Evolutionary conservation across 2,797 vertebrate species (phyloP), one percentile per base, ranked within the genome.

Genomic region (Cyclura pinguis): DNA sequence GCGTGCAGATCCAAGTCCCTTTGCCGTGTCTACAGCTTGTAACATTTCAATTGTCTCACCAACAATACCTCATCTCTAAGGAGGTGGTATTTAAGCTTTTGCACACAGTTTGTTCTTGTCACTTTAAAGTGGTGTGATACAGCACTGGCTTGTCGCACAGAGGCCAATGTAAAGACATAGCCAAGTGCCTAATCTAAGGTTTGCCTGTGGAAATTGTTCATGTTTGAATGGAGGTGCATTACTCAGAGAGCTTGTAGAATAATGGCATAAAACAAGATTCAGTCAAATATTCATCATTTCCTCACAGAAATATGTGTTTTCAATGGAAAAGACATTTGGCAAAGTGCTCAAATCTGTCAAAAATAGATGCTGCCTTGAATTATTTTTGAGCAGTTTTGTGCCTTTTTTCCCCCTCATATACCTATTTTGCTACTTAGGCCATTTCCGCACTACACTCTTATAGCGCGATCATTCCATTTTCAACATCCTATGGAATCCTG

Each of bases 1-100:
- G 76, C 59, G 85, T 50, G 91, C 92, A 94, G 95, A 94, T 91
- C 92, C 89, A 77, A 89, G 88, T 85, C 86, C 89, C 90, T 86
- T 89, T 0, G 0, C 86, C 9, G 35, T 35, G 77, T 84, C 89
- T 93, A 91, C 92, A 91, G 67, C 92, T 87, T 93, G 86, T 92
- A 92, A 84, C 86, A 80, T 93, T 78, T 89, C 93, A 92, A 91
- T 76, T 57, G 86, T 89, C 91, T 93, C 86, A 83, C 32, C 35
- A 84, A 72, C 59, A 76, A 89, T 88, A 74, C 22, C 80, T 35
- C 57, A 55, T 59, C 86, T 84, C 87, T 3, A 12, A 76, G 62
- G 90, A 87, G 88, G 88, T 59, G 90, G 32, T 83, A 27, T 14
- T 35, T 87, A 90, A 93, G 80, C 86, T 78, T 64, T 69, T 82